Evolutionary conservation across 2,797 vertebrate species (phyloP).

Genomic region (Enteromius argenteus): DNA sequence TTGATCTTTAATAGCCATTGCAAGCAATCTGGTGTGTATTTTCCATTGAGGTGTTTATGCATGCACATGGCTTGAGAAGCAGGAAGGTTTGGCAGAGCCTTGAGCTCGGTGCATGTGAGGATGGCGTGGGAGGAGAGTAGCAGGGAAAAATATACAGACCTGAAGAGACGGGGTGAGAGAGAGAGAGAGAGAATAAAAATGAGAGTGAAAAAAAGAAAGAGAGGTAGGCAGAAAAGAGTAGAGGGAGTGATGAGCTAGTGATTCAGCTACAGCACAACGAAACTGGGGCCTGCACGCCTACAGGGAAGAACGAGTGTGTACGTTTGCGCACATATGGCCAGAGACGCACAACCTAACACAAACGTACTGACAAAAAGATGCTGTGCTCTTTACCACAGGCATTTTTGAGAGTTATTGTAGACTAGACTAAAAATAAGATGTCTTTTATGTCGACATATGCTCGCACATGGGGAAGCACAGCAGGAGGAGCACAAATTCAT

Average conservation of each 20-base stretch:
- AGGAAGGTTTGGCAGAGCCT: conserved; percentile 43
- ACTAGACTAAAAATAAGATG: conserved; percentile 56
- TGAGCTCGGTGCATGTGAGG: conserved; percentile 68
- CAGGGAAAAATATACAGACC: conserved; percentile 23
- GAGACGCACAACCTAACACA: conserved; percentile 2
- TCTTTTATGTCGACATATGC: conserved; percentile 61
- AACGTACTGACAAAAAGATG: conserved; percentile 25
- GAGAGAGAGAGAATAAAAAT: conserved; percentile 42
- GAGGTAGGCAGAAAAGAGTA: conserved; percentile 30
- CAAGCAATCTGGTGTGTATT: neutral
- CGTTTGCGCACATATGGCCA: neutral
- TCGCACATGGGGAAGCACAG: conserved; percentile 50
- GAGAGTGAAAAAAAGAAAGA: conserved; percentile 30
- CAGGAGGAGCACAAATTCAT: conserved; percentile 46
- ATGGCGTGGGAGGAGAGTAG: conserved; percentile 70
- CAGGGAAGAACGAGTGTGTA: conserved; percentile 28
- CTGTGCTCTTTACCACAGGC: conserved; percentile 49
- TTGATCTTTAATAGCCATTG: neutral
- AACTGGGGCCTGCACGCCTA: conserved; percentile 51
- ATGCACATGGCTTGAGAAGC: conserved; percentile 24
- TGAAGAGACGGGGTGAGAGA: conserved; percentile 14
- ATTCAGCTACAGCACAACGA: conserved; percentile 43
- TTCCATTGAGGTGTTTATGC: conserved; percentile 2
- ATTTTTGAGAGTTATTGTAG: conserved; percentile 48
- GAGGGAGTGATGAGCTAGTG: conserved; percentile 44